Evolutionary conservation across 2,113 vertebrate genomes (phyloP).

Genomic region (Eolophus roseicapilla): DNA sequence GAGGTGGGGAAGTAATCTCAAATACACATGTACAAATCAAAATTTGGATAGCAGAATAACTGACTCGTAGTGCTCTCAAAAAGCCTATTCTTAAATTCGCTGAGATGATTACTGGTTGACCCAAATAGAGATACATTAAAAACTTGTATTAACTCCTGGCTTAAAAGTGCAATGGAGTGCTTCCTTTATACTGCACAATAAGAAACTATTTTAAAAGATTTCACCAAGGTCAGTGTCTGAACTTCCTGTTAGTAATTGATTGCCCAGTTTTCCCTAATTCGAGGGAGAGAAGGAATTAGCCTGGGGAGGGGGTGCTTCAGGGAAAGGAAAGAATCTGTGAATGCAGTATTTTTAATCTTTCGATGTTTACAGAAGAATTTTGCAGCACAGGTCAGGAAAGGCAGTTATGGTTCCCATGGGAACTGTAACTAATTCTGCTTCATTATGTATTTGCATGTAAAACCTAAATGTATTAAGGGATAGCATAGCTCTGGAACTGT

Average conservation of each 20-base stretch:
- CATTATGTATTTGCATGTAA: slow-evolving; percentile 29
- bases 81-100: neutral
- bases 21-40: neutral
- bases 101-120: neutral
- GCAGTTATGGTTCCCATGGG: slow-evolving; percentile 65
- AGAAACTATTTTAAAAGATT: neutral
- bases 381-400: slow-evolving; percentile 58
- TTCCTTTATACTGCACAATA: neutral
- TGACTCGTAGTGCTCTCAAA: neutral
- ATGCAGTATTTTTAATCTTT: slow-evolving; percentile 31
- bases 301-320: neutral
- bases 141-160: neutral
- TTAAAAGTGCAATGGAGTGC: neutral
- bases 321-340: neutral
- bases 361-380: neutral
- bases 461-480: neutral
- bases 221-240: neutral
- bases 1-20: neutral
- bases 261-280: neutral
- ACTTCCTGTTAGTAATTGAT: neutral
- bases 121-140: neutral
- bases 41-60: neutral
- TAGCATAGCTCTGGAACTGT: neutral
- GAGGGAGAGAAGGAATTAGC: neutral
- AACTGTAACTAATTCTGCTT: slow-evolving; percentile 56